A percentile compares a stretch with the other conserved stretches of the same genome.
These are phyloP conservation scores for Candidula unifasciata DNA, from an alignment of 2,888 invertebrate species.

Conservation along the genomic window DNA sequence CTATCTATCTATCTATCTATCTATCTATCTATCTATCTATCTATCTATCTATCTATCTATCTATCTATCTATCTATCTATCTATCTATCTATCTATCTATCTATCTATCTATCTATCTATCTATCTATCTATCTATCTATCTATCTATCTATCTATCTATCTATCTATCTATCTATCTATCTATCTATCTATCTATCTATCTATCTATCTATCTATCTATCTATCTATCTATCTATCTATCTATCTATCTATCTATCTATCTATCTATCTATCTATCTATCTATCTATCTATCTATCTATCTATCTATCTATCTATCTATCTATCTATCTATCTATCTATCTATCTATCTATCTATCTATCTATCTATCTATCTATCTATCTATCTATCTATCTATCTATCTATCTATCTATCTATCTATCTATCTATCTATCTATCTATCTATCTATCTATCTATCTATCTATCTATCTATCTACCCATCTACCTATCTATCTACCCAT, in stretches of 20 bases:
- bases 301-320: background rate
- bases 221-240: conserved; percentile 7
- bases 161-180: background rate
- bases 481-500: no score
- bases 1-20: background rate
- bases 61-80: background rate
- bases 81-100: no score
- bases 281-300: conserved; percentile 7
- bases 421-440: background rate
- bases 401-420: background rate
- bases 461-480: no score
- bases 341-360: background rate
- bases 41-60: background rate
- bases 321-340: background rate
- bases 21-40: background rate
- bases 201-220: conserved; percentile 7
- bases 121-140: background rate
- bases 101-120: no score
- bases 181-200: background rate
- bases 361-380: background rate
- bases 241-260: conserved; percentile 7
- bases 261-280: conserved; percentile 6
- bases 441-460: background rate
- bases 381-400: background rate
- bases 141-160: background rate